phyloP scores from a whole-genome alignment of 2,797 vertebrate species.

The Neomorphus geoffroyi region DNA sequence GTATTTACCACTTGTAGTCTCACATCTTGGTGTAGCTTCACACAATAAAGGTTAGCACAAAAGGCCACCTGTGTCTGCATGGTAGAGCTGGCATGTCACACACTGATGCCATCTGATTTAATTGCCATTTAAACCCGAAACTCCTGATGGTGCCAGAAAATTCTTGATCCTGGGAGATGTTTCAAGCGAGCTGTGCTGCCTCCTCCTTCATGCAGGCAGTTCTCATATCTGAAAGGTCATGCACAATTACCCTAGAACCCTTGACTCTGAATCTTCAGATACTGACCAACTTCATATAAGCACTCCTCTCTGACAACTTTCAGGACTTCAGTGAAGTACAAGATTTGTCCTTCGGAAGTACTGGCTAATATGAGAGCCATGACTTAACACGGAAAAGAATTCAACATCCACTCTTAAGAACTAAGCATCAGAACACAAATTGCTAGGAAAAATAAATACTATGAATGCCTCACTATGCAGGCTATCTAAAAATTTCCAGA shows the following conservation, averaged over 20 bases:
- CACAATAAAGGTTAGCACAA: not conserved
- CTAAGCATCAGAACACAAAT: not conserved
- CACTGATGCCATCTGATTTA: not conserved
- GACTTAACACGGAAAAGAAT: not conserved
- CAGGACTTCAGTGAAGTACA: not conserved
- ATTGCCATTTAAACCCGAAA: not conserved
- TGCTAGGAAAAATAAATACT: not conserved
- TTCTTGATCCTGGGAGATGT: not conserved
- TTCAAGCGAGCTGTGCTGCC: not conserved
- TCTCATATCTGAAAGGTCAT: not conserved
- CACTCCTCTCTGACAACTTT: not conserved
- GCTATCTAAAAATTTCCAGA: not conserved
- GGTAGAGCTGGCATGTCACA: not conserved
- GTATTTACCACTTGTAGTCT: not conserved
- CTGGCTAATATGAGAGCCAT: not conserved
- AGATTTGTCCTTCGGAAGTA: not conserved
- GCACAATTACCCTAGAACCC: not conserved
- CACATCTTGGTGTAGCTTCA: not conserved
- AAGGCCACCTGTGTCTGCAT: not conserved
- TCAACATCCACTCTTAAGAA: not conserved
- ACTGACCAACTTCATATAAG: not conserved
- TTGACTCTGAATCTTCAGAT: not conserved
- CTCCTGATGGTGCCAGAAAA: not conserved
- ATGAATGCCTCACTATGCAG: not conserved
- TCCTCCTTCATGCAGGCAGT: accelerated